Evolutionary conservation across 35 echinoderm and acorn worm genomes (phyloP).

Genomic region (Patiria miniata): DNA sequence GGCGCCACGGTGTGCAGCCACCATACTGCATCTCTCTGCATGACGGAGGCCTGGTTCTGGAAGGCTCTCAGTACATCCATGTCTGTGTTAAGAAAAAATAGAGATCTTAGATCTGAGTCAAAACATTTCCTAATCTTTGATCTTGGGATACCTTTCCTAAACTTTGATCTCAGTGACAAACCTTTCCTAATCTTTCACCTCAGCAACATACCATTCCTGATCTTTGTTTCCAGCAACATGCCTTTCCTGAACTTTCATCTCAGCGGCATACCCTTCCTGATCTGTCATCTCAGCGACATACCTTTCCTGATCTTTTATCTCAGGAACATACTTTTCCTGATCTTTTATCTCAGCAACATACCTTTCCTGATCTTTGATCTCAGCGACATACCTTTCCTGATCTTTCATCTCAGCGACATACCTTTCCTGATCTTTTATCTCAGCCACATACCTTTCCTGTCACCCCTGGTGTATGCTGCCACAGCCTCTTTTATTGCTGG

Average conservation of each 20-base stretch:
- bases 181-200: too few relatives aligned
- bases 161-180: too few relatives aligned
- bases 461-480: slow-evolving; percentile 90
- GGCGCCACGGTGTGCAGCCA: slow-evolving; percentile 94
- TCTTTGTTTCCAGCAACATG: slow-evolving; percentile 74
- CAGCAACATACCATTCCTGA: slow-evolving; percentile 75
- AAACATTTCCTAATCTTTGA: too few relatives aligned
- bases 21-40: slow-evolving; percentile 92
- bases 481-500: slow-evolving; percentile 81
- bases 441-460: slow-evolving; percentile 70
- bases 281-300: too few relatives aligned
- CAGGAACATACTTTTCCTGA: slow-evolving; percentile 70
- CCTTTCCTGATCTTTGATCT: too few relatives aligned
- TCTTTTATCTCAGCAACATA: too few relatives aligned
- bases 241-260: slow-evolving; percentile 75
- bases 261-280: too few relatives aligned
- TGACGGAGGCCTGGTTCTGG: slow-evolving; percentile 73
- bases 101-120: too few relatives aligned
- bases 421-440: too few relatives aligned
- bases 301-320: slow-evolving; percentile 48
- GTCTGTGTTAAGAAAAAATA: slow-evolving; percentile 41
- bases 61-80: slow-evolving; percentile 77
- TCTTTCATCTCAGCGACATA: too few relatives aligned
- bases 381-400: too few relatives aligned
- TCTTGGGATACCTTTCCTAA: too few relatives aligned